Conservation (phyloP, 2,888 invertebrate species). For the Lithodes maja region DNA sequence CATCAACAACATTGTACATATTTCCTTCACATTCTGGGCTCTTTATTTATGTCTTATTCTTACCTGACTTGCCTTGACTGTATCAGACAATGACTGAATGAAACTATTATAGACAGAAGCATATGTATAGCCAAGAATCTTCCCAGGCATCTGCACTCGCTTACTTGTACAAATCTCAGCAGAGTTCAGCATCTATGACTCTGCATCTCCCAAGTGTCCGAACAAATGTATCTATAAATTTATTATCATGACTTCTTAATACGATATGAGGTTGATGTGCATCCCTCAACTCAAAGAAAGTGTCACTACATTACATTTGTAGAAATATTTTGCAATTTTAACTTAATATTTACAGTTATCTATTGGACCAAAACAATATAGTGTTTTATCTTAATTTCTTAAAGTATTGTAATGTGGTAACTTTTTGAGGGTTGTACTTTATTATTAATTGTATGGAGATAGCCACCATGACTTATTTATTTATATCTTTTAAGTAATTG, state of each 20-base stretch:
- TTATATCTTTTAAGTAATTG: background rate
- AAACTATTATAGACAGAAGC: background rate
- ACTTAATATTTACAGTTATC: too few species aligned
- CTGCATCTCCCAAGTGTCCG: background rate
- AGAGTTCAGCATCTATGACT: background rate
- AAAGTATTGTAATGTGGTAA: too few species aligned
- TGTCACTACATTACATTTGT: too few species aligned
- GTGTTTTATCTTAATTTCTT: too few species aligned
- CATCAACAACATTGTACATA: background rate
- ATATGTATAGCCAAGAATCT: background rate
- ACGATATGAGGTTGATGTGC: too few species aligned
- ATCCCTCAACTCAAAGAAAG: too few species aligned
- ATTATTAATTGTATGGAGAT: background rate
- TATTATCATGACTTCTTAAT: background rate
- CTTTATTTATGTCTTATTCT: background rate
- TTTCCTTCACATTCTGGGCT: background rate
- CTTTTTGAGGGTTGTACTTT: background rate
- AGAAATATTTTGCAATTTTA: too few species aligned
- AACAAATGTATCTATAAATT: background rate
- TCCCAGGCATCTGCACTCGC: background rate
- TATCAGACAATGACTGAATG: background rate
- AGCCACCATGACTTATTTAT: background rate
- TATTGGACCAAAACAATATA: too few species aligned
- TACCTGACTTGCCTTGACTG: background rate
- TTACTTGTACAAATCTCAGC: conserved; percentile 10